Evolutionary conservation across 1,140 invertebrate genomes (phyloP).

Genomic region (Zaprionus gabonicus): DNA sequence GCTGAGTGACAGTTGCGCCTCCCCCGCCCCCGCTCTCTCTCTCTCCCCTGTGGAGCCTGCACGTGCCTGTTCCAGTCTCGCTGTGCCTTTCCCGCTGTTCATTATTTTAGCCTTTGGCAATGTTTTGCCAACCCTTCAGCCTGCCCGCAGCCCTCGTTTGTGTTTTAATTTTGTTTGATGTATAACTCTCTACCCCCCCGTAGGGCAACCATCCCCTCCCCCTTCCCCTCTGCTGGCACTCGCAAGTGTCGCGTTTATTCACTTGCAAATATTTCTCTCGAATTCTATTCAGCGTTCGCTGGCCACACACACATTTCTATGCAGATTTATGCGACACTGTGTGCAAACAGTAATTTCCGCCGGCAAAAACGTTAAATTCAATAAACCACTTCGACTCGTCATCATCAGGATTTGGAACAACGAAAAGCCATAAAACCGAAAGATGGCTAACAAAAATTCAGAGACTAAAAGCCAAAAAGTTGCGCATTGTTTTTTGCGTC

Average conservation of each 20-base stretch:
- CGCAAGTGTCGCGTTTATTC: constrained; percentile 13
- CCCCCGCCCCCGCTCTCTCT: constrained; percentile 2
- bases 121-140: constrained; percentile 46
- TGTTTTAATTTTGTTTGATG: constrained; percentile 80
- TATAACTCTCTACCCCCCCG: constrained; percentile 51
- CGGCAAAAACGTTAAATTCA: constrained; percentile 58
- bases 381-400: constrained; percentile 46
- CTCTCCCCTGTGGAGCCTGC: constrained; percentile 12
- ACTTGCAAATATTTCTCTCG: constrained; percentile 12
- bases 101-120: constrained; percentile 63
- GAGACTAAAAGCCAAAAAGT: constrained; percentile 28
- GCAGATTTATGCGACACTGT: constrained; percentile 61
- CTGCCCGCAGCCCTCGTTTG: constrained; percentile 37
- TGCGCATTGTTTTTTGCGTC: constrained; percentile 14
- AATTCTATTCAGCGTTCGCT: constrained; percentile 28
- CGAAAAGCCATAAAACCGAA: constrained; percentile 30
- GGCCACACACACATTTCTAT: constrained; percentile 50
- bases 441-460: constrained; percentile 23
- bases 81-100: constrained; percentile 46
- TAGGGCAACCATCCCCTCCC: neutral
- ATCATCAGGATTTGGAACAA: constrained; percentile 7
- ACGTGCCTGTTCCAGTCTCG: constrained; percentile 15
- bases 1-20: constrained; percentile 65
- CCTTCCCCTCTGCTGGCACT: neutral
- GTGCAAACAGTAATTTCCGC: constrained; percentile 56